These are phyloP conservation scores for Lutjanus campechanus DNA, from an alignment of 2,797 vertebrate species.

Conservation along the genomic window DNA sequence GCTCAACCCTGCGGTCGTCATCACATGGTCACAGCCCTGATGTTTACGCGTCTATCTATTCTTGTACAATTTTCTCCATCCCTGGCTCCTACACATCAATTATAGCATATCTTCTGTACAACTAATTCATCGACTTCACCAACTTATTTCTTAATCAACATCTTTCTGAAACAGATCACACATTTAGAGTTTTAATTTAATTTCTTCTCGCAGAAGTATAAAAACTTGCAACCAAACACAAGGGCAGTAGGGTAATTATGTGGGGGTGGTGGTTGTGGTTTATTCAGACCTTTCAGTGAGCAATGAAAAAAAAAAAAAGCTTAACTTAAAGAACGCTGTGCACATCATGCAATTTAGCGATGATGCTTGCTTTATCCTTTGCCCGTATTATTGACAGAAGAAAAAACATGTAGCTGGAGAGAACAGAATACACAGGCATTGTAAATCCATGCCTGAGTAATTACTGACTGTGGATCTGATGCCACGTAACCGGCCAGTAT, in stretches of 20 bases:
- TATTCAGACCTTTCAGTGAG: conserved; percentile 28
- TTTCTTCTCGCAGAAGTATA: background rate
- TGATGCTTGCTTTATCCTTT: background rate
- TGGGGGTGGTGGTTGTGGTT: conserved; percentile 48
- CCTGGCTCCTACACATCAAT: background rate
- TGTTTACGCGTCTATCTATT: background rate
- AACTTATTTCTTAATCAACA: background rate
- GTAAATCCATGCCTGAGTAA: background rate
- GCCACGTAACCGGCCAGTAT: background rate
- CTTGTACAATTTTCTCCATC: background rate
- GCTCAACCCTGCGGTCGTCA: too few species aligned
- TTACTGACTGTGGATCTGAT: conserved; percentile 4
- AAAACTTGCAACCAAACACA: conserved; percentile 6
- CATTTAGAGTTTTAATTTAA: background rate
- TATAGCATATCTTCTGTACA: too few species aligned
- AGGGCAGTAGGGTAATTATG: conserved; percentile 45
- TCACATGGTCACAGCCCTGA: too few species aligned
- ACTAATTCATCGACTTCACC: background rate
- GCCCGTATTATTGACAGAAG: background rate
- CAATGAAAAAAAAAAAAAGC: background rate
- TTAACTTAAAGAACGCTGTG: background rate
- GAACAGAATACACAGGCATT: background rate
- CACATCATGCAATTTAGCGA: background rate
- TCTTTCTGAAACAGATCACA: background rate
- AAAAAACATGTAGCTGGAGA: background rate